Evolutionary conservation across 2,113 vertebrate genomes (phyloP).

Genomic region (Mungos mungo): DNA sequence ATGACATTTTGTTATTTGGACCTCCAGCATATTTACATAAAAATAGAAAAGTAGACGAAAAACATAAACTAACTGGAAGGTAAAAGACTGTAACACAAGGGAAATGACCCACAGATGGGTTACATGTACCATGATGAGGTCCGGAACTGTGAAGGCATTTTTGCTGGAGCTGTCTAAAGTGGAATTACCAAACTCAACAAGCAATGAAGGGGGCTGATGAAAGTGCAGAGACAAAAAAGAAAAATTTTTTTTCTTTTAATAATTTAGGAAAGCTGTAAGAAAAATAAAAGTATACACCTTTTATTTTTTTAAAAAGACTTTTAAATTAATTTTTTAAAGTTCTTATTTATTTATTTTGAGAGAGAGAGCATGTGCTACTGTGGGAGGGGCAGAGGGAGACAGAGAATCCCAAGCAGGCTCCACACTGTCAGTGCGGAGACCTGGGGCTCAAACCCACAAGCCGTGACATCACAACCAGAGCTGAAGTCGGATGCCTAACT

Average conservation of each 20-base stretch:
- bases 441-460: too few relatives aligned
- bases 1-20: not conserved
- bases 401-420: too few relatives aligned
- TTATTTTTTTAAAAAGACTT: not conserved
- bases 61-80: not conserved
- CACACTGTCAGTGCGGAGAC: too few relatives aligned
- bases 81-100: not conserved
- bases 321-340: too few relatives aligned
- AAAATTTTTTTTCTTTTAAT: not conserved
- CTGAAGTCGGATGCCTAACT: too few relatives aligned
- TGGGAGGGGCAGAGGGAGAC: too few relatives aligned
- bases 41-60: not conserved
- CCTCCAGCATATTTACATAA: not conserved
- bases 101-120: not conserved
- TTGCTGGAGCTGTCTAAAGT: not conserved
- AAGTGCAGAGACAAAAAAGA: not conserved
- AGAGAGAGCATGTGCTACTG: too few relatives aligned
- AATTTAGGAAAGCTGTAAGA: not conserved
- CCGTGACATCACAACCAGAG: too few relatives aligned
- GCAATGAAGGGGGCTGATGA: not conserved
- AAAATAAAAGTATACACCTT: not conserved
- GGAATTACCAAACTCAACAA: not conserved
- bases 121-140: too few relatives aligned
- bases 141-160: not conserved
- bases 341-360: too few relatives aligned